A percentile compares a stretch with the other conserved stretches of the same genome.
Evolutionary conservation across 1,140 invertebrate genomes (phyloP).

Genomic region (Lepidurus packardi): DNA sequence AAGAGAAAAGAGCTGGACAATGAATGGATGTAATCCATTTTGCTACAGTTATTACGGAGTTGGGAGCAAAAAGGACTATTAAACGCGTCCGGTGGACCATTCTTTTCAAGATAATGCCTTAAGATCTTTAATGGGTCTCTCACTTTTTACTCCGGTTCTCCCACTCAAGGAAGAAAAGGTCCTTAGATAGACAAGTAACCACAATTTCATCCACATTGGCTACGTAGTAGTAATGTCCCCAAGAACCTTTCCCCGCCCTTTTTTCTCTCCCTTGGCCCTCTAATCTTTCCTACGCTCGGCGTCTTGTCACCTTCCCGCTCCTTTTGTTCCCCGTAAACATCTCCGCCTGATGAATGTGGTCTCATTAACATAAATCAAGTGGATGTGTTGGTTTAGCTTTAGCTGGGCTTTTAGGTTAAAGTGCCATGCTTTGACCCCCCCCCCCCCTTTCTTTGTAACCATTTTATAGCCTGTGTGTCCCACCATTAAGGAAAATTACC

Average conservation of each 20-base stretch:
- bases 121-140: slow-evolving; percentile 11
- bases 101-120: not conserved
- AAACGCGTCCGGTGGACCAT: slow-evolving; percentile 3
- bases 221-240: not conserved
- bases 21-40: slow-evolving; percentile 10
- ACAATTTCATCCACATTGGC: not conserved
- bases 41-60: slow-evolving; percentile 19
- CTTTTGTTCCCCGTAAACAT: not conserved
- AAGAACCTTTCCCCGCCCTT: not conserved
- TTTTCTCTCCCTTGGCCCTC: not conserved
- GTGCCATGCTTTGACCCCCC: not conserved
- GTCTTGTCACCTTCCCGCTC: not conserved
- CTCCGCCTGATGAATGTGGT: not conserved
- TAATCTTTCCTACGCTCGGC: not conserved
- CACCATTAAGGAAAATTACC: slow-evolving; percentile 8
- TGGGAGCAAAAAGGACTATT: not conserved
- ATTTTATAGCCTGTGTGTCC: not conserved
- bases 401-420: not conserved
- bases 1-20: not conserved
- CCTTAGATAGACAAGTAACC: slow-evolving; percentile 5
- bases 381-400: not conserved
- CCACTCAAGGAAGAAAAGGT: not conserved
- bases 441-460: not conserved
- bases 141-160: not conserved
- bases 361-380: slow-evolving; percentile 19